A percentile compares a stretch with the other conserved stretches of the same genome.
These are phyloP conservation scores for Epistrophe eligans DNA, from an alignment of 2,888 invertebrate genomes.

Conservation along the genomic window DNA sequence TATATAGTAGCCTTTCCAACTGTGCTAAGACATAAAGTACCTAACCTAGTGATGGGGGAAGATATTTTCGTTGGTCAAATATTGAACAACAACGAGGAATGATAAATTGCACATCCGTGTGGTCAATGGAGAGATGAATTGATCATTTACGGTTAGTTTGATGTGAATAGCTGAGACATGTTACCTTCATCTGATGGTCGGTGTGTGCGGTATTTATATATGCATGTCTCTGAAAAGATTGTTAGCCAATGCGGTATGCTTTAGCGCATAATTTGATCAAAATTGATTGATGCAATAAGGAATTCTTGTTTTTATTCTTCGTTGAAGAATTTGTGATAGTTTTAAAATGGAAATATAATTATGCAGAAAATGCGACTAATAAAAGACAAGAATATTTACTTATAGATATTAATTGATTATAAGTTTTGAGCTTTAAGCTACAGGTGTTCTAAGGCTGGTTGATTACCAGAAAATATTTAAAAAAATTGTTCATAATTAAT, in stretches of 20 bases:
- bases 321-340: background rate
- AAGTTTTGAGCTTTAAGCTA: too few relatives aligned
- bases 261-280: slow-evolving; percentile 48
- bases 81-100: slow-evolving; percentile 59
- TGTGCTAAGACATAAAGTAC: background rate
- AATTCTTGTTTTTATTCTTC: background rate
- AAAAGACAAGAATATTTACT: too few relatives aligned
- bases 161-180: slow-evolving; percentile 45
- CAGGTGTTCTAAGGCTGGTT: too few relatives aligned
- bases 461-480: too few relatives aligned
- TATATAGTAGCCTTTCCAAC: background rate
- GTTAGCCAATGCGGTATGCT: slow-evolving; percentile 46
- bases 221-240: slow-evolving; percentile 21
- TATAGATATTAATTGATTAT: too few relatives aligned
- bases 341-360: background rate
- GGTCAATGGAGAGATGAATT: slow-evolving; percentile 66
- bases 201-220: background rate
- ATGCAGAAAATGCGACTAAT: background rate
- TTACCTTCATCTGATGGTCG: slow-evolving; percentile 1
- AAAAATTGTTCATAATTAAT: too few relatives aligned
- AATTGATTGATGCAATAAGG: slow-evolving; percentile 4
- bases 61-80: slow-evolving; percentile 11
- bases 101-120: slow-evolving; percentile 66
- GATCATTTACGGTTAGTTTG: slow-evolving; percentile 70
- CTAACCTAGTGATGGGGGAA: background rate